A percentile compares a stretch with the other conserved stretches of the same genome.
These are phyloP conservation scores for Ditylenchus weischeri DNA, from an alignment of 2,888 invertebrate genomes.

Conservation along the genomic window DNA sequence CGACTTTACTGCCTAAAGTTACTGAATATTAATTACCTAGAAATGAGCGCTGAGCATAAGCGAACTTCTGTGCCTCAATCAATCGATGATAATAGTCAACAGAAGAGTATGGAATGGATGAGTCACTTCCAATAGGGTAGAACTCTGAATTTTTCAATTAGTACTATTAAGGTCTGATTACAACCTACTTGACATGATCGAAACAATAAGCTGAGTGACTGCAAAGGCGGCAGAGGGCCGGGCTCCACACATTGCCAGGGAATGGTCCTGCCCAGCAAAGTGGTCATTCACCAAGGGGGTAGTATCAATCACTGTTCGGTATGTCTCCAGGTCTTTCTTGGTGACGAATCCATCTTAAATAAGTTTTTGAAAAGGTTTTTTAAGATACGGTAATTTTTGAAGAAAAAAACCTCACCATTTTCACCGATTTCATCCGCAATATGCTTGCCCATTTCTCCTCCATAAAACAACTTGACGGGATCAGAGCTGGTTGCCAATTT, in stretches of 20 bases:
- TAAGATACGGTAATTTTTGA: neutral
- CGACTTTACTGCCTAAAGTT: too few relatives aligned
- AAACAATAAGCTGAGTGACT: slow-evolving; percentile 76
- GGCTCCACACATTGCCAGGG: slow-evolving; percentile 73
- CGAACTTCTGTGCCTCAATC: slow-evolving; percentile 85
- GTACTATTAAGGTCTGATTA: slow-evolving; percentile 9
- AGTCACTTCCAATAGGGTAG: slow-evolving; percentile 28
- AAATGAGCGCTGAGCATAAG: slow-evolving; percentile 69
- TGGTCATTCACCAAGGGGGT: slow-evolving; percentile 33
- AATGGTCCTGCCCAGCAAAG: slow-evolving; percentile 41
- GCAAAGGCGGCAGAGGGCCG: slow-evolving; percentile 83
- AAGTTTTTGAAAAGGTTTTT: slow-evolving; percentile 8
- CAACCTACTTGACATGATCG: slow-evolving; percentile 68
- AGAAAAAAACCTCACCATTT: slow-evolving; percentile 24
- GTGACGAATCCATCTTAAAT: slow-evolving; percentile 43
- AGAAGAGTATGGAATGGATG: slow-evolving; percentile 20
- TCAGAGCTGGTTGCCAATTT: slow-evolving; percentile 37
- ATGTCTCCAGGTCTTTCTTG: slow-evolving; percentile 47
- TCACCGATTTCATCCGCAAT: slow-evolving; percentile 54
- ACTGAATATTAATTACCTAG: slow-evolving; percentile 29
- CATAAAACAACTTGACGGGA: slow-evolving; percentile 56
- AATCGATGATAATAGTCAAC: slow-evolving; percentile 76
- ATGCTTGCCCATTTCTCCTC: slow-evolving; percentile 53
- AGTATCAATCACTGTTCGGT: slow-evolving; percentile 48
- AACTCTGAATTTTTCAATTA: slow-evolving; percentile 13